Percentiles rank a stretch among this genome's conserved stretches.
Evolutionary conservation across 2,888 invertebrate species (phyloP).

Genomic region (Drosophila suboccidentalis): DNA sequence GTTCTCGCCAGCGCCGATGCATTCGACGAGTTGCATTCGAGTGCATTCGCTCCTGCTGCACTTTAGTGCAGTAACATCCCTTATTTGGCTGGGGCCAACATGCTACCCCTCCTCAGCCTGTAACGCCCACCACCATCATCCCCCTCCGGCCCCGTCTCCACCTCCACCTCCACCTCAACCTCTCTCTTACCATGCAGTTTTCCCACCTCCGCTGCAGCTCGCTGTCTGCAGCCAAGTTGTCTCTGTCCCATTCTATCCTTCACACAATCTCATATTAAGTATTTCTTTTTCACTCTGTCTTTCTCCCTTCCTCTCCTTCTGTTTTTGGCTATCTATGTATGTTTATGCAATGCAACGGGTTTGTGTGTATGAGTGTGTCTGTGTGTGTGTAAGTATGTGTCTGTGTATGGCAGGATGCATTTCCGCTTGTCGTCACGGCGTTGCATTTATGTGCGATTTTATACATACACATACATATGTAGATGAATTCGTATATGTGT

Average conservation of each 20-base stretch:
- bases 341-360: conserved; percentile 46
- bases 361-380: conserved; percentile 5
- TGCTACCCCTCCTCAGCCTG: conserved; percentile 19
- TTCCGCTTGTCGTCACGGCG: conserved; percentile 63
- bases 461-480: too few relatives aligned
- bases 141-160: conserved; percentile 42
- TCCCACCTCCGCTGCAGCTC: conserved; percentile 8
- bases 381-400: conserved; percentile 9
- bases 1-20: conserved; percentile 30
- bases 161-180: conserved; percentile 31
- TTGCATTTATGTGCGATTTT: too few relatives aligned
- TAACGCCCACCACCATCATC: conserved; percentile 40
- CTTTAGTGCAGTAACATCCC: conserved; percentile 71
- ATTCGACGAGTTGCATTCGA: conserved; percentile 38
- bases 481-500: background rate
- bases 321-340: conserved; percentile 59
- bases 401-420: conserved; percentile 56
- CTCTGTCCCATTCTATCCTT: conserved; percentile 22
- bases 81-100: conserved; percentile 54
- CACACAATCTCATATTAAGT: conserved; percentile 14
- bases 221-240: conserved; percentile 52
- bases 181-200: too few relatives aligned
- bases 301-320: conserved; percentile 20
- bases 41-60: conserved; percentile 54
- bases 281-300: conserved; percentile 26